phyloP scores from a whole-genome alignment of 2,797 vertebrate species.

The Spinus olivaceus region DNA sequence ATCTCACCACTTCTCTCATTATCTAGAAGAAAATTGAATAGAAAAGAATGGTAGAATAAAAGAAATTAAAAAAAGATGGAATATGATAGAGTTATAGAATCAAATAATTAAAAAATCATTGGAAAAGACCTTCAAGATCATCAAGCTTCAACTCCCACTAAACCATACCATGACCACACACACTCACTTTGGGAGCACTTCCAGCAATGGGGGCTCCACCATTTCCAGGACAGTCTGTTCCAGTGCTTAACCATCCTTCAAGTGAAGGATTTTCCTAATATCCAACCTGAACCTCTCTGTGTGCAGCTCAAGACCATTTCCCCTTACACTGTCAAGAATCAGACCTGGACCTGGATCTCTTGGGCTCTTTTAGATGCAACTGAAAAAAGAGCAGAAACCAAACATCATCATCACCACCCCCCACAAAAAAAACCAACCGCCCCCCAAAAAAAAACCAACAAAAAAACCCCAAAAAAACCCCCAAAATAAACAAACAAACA shows the following conservation, averaged over 20 bases:
- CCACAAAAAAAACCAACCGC: no score
- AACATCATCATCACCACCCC: neutral
- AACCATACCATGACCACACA: neutral
- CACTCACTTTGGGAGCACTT: neutral
- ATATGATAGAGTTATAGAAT: neutral
- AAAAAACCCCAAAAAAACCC: no score
- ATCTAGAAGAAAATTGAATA: neutral
- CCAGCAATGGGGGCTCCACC: neutral
- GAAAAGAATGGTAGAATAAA: neutral
- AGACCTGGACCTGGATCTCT: neutral
- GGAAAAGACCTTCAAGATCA: neutral
- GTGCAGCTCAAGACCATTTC: neutral
- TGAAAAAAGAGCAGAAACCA: neutral
- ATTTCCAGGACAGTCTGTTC: neutral
- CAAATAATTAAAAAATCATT: neutral
- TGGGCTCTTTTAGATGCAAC: neutral
- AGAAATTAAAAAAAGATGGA: neutral
- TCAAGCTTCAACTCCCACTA: neutral
- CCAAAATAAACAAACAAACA: no score
- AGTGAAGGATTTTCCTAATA: neutral
- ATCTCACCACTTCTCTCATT: neutral
- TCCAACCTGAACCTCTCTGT: neutral
- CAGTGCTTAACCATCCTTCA: neutral
- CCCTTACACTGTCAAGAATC: neutral
- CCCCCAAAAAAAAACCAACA: no score